Evolutionary conservation across 2,888 invertebrate species (phyloP).

Genomic region (Leucophora obtusa): DNA sequence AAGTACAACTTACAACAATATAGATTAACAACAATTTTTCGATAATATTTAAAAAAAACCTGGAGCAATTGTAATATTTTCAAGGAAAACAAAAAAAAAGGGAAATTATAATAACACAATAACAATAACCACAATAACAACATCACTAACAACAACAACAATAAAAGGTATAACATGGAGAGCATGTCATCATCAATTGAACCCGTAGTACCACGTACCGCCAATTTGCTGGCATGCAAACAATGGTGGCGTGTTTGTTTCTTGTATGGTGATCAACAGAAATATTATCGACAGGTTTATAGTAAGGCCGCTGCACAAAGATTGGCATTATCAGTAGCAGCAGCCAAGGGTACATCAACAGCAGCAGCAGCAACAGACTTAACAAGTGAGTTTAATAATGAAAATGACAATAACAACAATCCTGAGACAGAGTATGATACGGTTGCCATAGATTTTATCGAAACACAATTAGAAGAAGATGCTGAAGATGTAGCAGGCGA

Average conservation of each 20-base stretch:
- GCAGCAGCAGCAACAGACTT: constrained; percentile 38
- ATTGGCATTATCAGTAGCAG: constrained; percentile 77
- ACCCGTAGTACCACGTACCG: constrained; percentile 80
- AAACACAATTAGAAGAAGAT: constrained; percentile 66
- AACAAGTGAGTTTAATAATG: constrained; percentile 64
- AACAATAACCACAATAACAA: constrained; percentile 39
- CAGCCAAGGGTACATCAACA: constrained; percentile 60
- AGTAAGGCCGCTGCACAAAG: constrained; percentile 81
- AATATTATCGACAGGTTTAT: constrained; percentile 90
- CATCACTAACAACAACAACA: constrained; percentile 36
- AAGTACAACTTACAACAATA: constrained; percentile 34
- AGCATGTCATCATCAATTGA: constrained; percentile 75
- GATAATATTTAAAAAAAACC: constrained; percentile 9
- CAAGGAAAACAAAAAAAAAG: constrained; percentile 28
- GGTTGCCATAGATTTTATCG: constrained; percentile 67
- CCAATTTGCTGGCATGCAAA: constrained; percentile 89
- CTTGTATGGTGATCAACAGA: constrained; percentile 92
- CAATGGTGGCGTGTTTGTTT: constrained; percentile 95
- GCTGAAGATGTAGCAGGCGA: constrained; percentile 53
- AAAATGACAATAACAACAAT: constrained; percentile 65
- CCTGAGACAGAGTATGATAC: constrained; percentile 65
- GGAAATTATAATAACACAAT: constrained; percentile 52
- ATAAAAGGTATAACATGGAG: constrained; percentile 70
- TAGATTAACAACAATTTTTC: constrained; percentile 37
- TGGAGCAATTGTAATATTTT: constrained; percentile 13